Evolutionary conservation across 2,113 vertebrate species (phyloP), one percentile per base, ranked within the genome.

Genomic region (Casuarius casuarius): DNA sequence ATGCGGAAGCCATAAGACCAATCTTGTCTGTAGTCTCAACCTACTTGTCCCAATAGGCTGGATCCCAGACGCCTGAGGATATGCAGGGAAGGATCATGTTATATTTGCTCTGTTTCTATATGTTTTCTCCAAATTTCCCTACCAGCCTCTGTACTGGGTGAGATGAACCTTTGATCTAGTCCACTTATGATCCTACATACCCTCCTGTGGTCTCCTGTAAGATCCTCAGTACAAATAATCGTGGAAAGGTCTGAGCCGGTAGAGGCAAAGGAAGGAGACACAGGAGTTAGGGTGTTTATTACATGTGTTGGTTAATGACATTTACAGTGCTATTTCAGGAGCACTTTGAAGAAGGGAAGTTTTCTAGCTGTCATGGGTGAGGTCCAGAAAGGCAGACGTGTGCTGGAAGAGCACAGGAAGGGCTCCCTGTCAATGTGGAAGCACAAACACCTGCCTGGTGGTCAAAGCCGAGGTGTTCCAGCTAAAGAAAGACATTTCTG

Each of bases 261-360:
- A 74, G 35, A 59, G 15, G 17, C 29, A 84, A 72, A 48, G 28
- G n/a, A 77, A 84, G 40, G 29, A 19, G 31, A 63, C 48, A 28
- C 58, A 58, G 12, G 29, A 77, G 13, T 77, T n/a, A 16, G 23
- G 6, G 6, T 3, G 1, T 29, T 84, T 25, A 54, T 40, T 0
- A 0, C 26, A 18, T 29, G 6, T 67, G 29, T 3, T 70, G 42
- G 38, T 59, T 59, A 59, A 66, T 67, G 18, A 59, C 22, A 54
- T 74, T 90, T 70, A 23, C 16, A n/a, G 33, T 0, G 0, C 35
- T 42, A 5, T 51, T 84, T 77, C 19, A 28, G 19, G 38, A 73
- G 8, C 73, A 10, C 11, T 56, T 73, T 48, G 59, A 80, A 62
- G 54, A 71, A 70, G 5, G 18, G 5, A 83, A 56, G 8, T 74